Evolutionary conservation across 2,888 invertebrate species (phyloP).

Genomic region (Lasioglossum malachurum): DNA sequence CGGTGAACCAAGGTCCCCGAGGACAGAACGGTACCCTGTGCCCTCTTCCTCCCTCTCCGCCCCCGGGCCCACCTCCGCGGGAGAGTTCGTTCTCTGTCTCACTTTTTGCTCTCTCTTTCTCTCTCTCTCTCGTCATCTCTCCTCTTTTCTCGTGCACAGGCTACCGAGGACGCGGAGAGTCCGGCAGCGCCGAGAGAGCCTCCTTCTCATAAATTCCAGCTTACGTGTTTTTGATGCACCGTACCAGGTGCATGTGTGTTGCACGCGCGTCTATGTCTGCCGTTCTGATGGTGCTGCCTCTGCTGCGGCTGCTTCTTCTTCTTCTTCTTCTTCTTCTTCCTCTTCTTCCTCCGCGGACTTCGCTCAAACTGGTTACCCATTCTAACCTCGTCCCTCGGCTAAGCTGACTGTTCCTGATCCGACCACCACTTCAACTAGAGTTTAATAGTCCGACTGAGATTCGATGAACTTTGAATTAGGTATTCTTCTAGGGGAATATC

Average conservation of each 20-base stretch:
- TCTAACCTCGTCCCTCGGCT: constrained; percentile 8
- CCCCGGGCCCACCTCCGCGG: constrained; percentile 12
- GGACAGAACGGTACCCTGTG: constrained; percentile 76
- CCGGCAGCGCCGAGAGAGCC: constrained; percentile 30
- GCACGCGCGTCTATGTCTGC: constrained; percentile 75
- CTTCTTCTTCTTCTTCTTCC: not conserved
- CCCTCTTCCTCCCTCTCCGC: constrained; percentile 55
- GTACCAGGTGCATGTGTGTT: constrained; percentile 30
- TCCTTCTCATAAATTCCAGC: constrained; percentile 52
- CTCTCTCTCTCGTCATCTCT: constrained; percentile 28
- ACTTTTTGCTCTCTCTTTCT: constrained; percentile 47
- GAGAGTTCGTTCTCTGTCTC: constrained; percentile 37
- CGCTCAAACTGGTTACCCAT: constrained; percentile 10
- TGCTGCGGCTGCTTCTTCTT: not conserved
- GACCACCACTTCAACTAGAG: constrained; percentile 17
- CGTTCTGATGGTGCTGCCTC: constrained; percentile 1
- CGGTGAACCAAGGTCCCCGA: constrained; percentile 75
- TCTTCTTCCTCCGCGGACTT: not conserved
- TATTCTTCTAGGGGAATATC: not conserved
- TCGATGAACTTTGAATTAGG: not conserved
- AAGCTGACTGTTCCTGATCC: constrained; percentile 20
- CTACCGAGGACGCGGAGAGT: constrained; percentile 46
- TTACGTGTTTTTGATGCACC: constrained; percentile 48
- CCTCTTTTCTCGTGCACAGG: not conserved
- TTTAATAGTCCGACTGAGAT: not conserved